Conservation (phyloP, 2,888 invertebrate species). For the Phragmatobia fuliginosa region DNA sequence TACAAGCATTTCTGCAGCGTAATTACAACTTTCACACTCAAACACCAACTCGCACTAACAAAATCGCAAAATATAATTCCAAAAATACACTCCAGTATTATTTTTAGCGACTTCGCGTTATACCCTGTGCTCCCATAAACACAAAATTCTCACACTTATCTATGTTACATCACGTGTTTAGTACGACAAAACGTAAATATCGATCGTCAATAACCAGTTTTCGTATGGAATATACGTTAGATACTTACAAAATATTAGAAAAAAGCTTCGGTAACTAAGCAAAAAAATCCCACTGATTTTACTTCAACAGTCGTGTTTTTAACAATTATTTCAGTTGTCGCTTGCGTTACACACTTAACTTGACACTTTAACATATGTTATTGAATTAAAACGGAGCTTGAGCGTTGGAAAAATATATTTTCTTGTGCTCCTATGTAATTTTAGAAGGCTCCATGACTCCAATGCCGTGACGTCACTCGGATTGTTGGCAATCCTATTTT, state of each 20-base stretch:
- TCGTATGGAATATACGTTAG: conserved; percentile 59
- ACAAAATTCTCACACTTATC: conserved; percentile 63
- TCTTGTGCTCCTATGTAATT: conserved; percentile 80
- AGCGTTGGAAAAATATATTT: conserved; percentile 71
- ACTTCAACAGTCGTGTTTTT: conserved; percentile 46
- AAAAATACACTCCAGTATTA: conserved; percentile 78
- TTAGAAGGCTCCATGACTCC: conserved; percentile 82
- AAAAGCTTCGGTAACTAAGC: conserved; percentile 70
- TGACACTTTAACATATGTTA: conserved; percentile 68
- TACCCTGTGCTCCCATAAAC: conserved; percentile 58
- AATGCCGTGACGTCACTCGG: conserved; percentile 83
- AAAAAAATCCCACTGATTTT: conserved; percentile 61
- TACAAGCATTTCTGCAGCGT: conserved; percentile 56
- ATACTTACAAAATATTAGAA: conserved; percentile 79
- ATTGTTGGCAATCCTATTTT: conserved; percentile 87
- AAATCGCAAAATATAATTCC: conserved; percentile 80
- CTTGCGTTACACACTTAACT: conserved; percentile 69
- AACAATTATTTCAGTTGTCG: conserved; percentile 56
- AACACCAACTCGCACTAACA: conserved; percentile 73
- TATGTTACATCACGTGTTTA: conserved; percentile 63
- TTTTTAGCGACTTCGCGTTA: conserved; percentile 79
- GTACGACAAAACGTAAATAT: conserved; percentile 61
- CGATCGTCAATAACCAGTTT: conserved; percentile 67
- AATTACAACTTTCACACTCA: conserved; percentile 78
- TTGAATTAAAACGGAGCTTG: conserved; percentile 68